A percentile compares a stretch with the other conserved stretches of the same genome.
Evolutionary conservation across 2,113 vertebrate species (phyloP).

Genomic region (Brachyhypopomus occidentalis): DNA sequence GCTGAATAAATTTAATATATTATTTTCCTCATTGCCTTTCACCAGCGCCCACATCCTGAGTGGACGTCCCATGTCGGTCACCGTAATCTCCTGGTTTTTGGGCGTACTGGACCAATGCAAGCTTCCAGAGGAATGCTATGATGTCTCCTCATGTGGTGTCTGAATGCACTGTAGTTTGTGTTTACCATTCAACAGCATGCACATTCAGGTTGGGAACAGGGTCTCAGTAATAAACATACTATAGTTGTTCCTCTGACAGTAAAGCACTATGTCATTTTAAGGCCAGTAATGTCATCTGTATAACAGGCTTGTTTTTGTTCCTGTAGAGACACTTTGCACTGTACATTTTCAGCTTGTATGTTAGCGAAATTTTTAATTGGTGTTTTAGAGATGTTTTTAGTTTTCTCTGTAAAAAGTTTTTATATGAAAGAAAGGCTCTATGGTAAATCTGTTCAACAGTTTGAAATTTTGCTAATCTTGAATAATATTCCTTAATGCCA

Average conservation of each 20-base stretch:
- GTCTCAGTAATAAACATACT: slow-evolving; percentile 33
- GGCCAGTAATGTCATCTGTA: slow-evolving; percentile 71
- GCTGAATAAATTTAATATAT: slow-evolving; percentile 50
- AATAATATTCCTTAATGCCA: slow-evolving; percentile 30
- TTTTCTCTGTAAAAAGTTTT: slow-evolving; percentile 60
- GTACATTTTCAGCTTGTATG: slow-evolving; percentile 70
- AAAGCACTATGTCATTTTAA: slow-evolving; percentile 66
- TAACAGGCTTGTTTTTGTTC: slow-evolving; percentile 36
- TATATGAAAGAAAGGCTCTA: slow-evolving; percentile 61
- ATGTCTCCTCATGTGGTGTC: slow-evolving; percentile 26
- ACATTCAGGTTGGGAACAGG: slow-evolving; percentile 47
- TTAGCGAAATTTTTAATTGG: slow-evolving; percentile 73
- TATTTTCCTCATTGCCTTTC: slow-evolving; percentile 57
- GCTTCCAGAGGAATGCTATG: slow-evolving; percentile 42
- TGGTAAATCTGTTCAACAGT: slow-evolving; percentile 9
- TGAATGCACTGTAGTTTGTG: slow-evolving; percentile 28
- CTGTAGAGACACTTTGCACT: slow-evolving; percentile 78
- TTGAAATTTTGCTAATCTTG: slow-evolving; percentile 19
- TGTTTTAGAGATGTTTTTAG: slow-evolving; percentile 71
- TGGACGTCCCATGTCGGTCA: slow-evolving; percentile 30
- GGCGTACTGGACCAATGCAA: slow-evolving; percentile 53
- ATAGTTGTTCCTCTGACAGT: slow-evolving; percentile 47
- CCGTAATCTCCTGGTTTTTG: slow-evolving; percentile 27
- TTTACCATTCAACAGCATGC: slow-evolving; percentile 27
- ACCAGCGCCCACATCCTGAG: slow-evolving; percentile 41